Evolutionary conservation across 2,113 vertebrate genomes (phyloP), one percentile per base, ranked within the genome.

Genomic region (Pluvialis apricaria): DNA sequence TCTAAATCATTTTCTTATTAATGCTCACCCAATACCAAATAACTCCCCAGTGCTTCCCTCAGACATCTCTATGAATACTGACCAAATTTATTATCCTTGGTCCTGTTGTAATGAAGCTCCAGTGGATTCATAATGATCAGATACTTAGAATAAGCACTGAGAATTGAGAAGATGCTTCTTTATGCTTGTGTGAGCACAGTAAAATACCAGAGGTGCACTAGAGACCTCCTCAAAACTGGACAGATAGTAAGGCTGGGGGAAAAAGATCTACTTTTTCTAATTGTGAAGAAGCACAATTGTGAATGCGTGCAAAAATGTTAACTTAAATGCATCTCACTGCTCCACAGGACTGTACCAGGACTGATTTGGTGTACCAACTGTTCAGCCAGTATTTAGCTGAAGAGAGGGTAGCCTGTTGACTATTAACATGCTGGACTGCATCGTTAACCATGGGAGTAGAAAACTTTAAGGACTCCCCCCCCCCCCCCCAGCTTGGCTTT

Each of bases 1-100:
- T 42, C 68, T 66, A 86, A 92, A 95, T 97, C 0, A 52, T 86
- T 92, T 79, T 68, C 66, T 90, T 94, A 72, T 89, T 94, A 94
- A 55, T 62, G 28, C 34, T 81, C 32, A 92, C 51, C 45, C 45
- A 66, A 28, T 65, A 81, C 34, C 54, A 94, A 77, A 85, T 92
- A 88, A 92, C 76, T 94, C 49, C 57, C 52, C 2, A 6, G 52
- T 29, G 73, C 22, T 85, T 88, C 24, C 34, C 54, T 91, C 61
- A 77, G 44, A 91, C 57, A 84, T 31, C 13, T 70, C 45, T 90
- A 20, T 86, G 80, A 95, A 88, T 85, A 52, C 32, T 17, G 40
- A 84, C n/a, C 28, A 81, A 60, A 91, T 81, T 65, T 83, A 60
- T 90, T 82, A 13, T 31, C 16, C 18, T 54, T 86, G 42, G 32